Percentiles rank a stretch among this genome's conserved stretches.
Evolutionary conservation across 1,140 invertebrate species (phyloP).

Genomic region (Varroa destructor): DNA sequence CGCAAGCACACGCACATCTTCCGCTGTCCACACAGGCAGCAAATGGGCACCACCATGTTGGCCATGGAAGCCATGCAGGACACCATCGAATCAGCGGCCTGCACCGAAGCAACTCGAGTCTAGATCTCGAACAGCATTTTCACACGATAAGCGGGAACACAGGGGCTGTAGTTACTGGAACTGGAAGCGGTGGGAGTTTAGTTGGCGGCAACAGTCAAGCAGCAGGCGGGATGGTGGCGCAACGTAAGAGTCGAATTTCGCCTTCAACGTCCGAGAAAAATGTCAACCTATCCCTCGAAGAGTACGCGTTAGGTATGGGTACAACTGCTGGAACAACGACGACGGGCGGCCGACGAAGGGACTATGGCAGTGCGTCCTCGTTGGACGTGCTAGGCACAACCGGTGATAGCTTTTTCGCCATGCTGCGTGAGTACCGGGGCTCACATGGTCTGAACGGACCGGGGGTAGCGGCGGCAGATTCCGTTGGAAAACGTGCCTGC

Average conservation of each 20-base stretch:
- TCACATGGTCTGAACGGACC: slow-evolving; percentile 25
- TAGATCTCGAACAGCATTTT: slow-evolving; percentile 50
- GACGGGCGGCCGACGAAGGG: slow-evolving; percentile 40
- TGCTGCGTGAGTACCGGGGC: slow-evolving; percentile 54
- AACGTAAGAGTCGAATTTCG: slow-evolving; percentile 31
- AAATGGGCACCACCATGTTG: no score
- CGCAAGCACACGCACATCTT: background rate
- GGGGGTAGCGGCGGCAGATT: background rate
- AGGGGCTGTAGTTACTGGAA: background rate
- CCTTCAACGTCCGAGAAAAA: slow-evolving; percentile 28
- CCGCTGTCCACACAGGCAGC: no score
- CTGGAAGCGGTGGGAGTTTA: slow-evolving; percentile 19
- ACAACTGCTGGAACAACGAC: slow-evolving; percentile 27
- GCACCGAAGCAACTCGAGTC: slow-evolving; percentile 53
- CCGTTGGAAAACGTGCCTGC: slow-evolving; percentile 5
- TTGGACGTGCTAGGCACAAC: slow-evolving; percentile 49
- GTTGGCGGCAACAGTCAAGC: background rate
- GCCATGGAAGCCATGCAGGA: no score
- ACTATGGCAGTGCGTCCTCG: slow-evolving; percentile 53
- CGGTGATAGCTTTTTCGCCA: slow-evolving; percentile 56
- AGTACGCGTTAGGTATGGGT: slow-evolving; percentile 7
- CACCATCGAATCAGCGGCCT: slow-evolving; percentile 35
- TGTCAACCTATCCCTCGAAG: slow-evolving; percentile 30
- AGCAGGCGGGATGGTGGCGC: slow-evolving; percentile 36
- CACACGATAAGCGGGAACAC: slow-evolving; percentile 31